phyloP scores from a whole-genome alignment of 2,113 vertebrate genomes.

The Corynorhinus townsendii region DNA sequence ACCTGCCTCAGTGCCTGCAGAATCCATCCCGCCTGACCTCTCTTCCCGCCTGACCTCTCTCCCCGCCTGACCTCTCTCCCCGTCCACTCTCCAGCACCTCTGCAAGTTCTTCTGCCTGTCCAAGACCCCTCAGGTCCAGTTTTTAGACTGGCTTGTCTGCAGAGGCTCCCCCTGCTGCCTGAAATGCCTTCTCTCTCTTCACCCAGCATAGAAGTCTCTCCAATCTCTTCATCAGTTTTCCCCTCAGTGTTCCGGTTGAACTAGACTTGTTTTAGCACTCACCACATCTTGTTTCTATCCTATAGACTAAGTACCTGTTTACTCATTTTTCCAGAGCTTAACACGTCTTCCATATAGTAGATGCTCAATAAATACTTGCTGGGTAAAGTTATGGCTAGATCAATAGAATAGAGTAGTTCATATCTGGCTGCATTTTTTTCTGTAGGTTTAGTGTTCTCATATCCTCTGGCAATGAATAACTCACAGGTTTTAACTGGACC shows the following conservation, averaged over 20 bases:
- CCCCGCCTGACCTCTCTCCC: neutral
- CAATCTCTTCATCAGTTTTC: no score
- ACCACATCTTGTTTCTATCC: neutral
- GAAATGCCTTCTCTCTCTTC: neutral
- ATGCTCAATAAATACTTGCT: neutral
- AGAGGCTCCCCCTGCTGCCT: neutral
- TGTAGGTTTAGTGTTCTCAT: neutral
- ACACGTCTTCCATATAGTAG: neutral
- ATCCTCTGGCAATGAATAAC: neutral
- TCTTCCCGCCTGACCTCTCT: neutral
- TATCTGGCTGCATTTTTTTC: neutral
- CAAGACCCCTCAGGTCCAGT: neutral
- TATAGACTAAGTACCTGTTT: neutral
- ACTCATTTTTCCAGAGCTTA: neutral
- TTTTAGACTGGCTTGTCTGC: neutral
- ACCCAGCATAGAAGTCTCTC: neutral
- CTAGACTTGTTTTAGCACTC: neutral
- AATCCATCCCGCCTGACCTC: neutral
- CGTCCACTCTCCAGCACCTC: neutral
- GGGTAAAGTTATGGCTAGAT: neutral
- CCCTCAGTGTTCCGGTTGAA: neutral
- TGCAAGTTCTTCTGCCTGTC: accelerated
- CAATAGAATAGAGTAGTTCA: neutral
- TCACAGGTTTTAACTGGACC: neutral
- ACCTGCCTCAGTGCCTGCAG: neutral